A percentile compares a stretch with the other conserved stretches of the same genome.
Evolutionary conservation across 1,140 invertebrate species (phyloP).

Genomic region (Oreohelix idahoensis): DNA sequence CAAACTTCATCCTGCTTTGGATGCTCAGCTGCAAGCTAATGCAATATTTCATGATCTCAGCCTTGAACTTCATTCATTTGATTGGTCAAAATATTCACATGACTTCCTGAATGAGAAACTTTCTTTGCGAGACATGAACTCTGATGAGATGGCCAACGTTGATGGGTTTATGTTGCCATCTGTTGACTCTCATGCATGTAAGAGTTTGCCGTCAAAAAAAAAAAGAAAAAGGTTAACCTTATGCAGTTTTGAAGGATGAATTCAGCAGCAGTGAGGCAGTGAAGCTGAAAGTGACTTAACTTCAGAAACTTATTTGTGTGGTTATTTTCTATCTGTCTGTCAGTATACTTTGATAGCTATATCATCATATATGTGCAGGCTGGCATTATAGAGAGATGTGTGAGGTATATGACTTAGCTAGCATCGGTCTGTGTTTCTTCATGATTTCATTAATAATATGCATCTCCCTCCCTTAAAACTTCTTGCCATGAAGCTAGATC

Average conservation of each 20-base stretch:
- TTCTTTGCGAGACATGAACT: neutral
- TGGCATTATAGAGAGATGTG: too few relatives aligned
- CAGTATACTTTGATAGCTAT: too few relatives aligned
- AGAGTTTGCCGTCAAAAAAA: neutral
- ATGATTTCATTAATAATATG: too few relatives aligned
- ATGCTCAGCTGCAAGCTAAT: neutral
- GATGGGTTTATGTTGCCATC: neutral
- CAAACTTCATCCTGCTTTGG: neutral
- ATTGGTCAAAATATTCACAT: neutral
- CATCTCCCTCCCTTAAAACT: too few relatives aligned
- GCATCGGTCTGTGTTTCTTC: too few relatives aligned
- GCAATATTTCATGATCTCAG: neutral
- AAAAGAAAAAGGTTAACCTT: neutral
- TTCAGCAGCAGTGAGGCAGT: too few relatives aligned
- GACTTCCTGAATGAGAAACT: neutral
- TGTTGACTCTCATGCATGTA: neutral
- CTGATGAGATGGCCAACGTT: neutral
- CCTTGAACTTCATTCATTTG: neutral
- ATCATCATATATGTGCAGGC: too few relatives aligned
- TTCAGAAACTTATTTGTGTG: too few relatives aligned
- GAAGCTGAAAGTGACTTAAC: too few relatives aligned
- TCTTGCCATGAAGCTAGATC: too few relatives aligned
- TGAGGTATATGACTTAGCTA: too few relatives aligned
- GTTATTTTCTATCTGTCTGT: too few relatives aligned
- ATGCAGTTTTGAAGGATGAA: conserved; percentile 9